These are phyloP conservation scores for Cherax quadricarinatus DNA, from an alignment of 1,140 invertebrate genomes.

Conservation along the genomic window DNA sequence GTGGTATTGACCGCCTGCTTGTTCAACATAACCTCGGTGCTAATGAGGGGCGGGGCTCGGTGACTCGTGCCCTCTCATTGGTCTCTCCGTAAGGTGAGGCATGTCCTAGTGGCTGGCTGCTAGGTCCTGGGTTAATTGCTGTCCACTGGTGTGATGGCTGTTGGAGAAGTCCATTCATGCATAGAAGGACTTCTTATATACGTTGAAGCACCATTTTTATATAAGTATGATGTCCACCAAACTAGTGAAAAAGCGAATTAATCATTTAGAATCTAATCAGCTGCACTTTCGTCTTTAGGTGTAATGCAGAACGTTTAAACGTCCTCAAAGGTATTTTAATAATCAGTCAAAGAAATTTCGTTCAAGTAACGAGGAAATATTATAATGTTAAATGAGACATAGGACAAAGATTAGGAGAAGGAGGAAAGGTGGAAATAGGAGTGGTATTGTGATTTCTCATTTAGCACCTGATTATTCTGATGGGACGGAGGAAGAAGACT, in stretches of 20 bases:
- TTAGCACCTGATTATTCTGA: too few species aligned
- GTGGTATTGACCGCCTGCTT: conserved; percentile 35
- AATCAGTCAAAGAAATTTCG: too few species aligned
- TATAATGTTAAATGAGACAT: too few species aligned
- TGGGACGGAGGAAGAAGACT: background rate
- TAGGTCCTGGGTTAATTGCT: conserved; percentile 26
- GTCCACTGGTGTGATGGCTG: conserved; percentile 16
- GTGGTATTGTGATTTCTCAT: too few species aligned
- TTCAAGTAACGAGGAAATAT: too few species aligned
- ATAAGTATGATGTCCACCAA: background rate
- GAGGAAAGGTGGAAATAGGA: too few species aligned
- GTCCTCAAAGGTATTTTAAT: too few species aligned
- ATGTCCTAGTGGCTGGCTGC: conserved; percentile 5
- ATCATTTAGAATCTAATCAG: background rate
- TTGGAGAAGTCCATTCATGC: background rate
- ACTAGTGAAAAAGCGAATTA: background rate
- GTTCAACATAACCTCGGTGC: conserved; percentile 12
- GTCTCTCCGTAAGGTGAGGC: conserved; percentile 6
- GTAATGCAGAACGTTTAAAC: background rate
- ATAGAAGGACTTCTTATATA: background rate
- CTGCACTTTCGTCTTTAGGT: background rate
- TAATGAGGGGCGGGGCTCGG: conserved; percentile 37
- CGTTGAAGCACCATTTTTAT: background rate
- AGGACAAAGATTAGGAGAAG: too few species aligned
- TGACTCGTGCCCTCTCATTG: conserved; percentile 14